Evolutionary conservation across 92 coral and sea anemone genomes (phyloP), one percentile per base, ranked within the genome.

Genomic region (Blastomussa wellsi): DNA sequence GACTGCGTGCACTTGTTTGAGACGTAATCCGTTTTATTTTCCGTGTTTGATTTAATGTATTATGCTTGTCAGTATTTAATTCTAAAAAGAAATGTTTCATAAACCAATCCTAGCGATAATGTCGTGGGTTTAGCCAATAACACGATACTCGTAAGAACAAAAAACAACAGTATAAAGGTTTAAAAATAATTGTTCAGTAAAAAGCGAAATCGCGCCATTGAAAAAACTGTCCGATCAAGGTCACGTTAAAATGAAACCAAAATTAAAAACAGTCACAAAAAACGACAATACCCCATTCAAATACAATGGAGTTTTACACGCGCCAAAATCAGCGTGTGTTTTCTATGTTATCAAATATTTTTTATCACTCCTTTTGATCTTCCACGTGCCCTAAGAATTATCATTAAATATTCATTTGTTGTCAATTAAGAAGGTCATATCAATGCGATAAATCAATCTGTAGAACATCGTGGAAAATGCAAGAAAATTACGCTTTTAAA

Each of bases 341-440:
- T 47, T 62, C 53, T 4, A 42, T 72, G 71, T 82, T 71, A 53
- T 71, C 71, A 82, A 52, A 36, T 53, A 28, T 19, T 59, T 39
- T 39, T 59, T 83, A 62, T 74, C 81, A 74, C 52, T 8, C 41
- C 62, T 62, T 83, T 73, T 44, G 39, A 83, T 74, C 81, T 83
- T 57, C 70, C 87, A 83, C 87, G 87, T 83, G 81, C 87, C 87
- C 81, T 73, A 51, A 29, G 31, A 74, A 59, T 83, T 57, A 83
- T 83, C 81, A 78, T 83, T 26, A 83, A 83, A 83, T 39, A 83
- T 83, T 83, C 77, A 83, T 74, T 29, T 73, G 57, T n/a, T 76
- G 73, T 83, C 73, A 83, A 83, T 83, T 74, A 75, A 64, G 68
- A 72, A 82, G 78, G 86, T 82, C 86, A 82, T 82, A 82, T 82